Conservation (phyloP, 2,797 vertebrate genomes). For the Hoplostethus mediterraneus region DNA sequence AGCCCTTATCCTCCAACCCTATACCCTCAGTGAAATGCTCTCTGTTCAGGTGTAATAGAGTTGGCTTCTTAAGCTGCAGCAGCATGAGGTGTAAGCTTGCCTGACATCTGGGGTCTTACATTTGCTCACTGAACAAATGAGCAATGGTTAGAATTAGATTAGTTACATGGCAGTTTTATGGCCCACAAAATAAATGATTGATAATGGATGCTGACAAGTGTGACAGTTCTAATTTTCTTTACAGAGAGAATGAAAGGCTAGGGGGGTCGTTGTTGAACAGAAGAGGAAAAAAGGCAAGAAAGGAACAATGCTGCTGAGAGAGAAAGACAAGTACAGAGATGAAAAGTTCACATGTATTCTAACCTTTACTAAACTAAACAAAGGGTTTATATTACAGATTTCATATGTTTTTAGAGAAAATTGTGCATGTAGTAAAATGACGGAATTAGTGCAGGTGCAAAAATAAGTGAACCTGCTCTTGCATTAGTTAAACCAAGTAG, state of each 20-base stretch:
- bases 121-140: slow-evolving; percentile 1
- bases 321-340: background rate
- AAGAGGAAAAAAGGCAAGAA: background rate
- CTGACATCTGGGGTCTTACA: background rate
- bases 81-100: background rate
- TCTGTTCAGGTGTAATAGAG: no score
- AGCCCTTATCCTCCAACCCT: no score
- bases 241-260: background rate
- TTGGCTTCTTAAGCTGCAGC: background rate
- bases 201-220: background rate
- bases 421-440: no score
- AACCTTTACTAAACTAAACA: no score
- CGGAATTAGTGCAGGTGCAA: no score
- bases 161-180: background rate
- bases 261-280: background rate
- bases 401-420: no score
- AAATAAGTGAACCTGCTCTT: no score
- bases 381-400: no score
- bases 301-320: background rate
- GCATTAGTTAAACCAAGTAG: no score
- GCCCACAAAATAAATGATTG: background rate
- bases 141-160: slow-evolving; percentile 1
- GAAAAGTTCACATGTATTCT: background rate
- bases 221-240: background rate
- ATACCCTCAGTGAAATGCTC: no score